Conservation (phyloP, 2,888 invertebrate species). For the Diarsia dahlii region DNA sequence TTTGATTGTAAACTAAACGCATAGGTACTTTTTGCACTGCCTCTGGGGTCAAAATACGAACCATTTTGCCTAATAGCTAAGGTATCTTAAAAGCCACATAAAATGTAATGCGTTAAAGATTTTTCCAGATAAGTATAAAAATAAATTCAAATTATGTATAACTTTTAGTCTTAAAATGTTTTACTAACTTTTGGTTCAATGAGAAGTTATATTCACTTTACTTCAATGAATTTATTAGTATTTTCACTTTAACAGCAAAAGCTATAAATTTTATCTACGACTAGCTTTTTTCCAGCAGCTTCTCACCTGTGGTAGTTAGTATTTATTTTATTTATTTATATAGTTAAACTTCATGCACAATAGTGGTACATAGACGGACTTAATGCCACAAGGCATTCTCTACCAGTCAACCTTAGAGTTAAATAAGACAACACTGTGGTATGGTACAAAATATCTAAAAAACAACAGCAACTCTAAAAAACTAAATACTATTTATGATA, state of each 20-base stretch:
- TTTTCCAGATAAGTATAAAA: background rate
- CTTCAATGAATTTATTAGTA: slow-evolving; percentile 4
- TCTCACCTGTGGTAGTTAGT: background rate
- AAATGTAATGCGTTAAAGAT: background rate
- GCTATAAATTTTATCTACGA: background rate
- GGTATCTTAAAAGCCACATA: background rate
- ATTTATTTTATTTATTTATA: no score
- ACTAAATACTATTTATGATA: no score
- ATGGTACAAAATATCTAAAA: no score
- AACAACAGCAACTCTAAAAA: no score
- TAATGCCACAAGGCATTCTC: no score
- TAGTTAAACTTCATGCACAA: no score
- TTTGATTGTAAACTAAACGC: background rate
- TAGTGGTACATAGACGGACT: no score
- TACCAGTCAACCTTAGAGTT: no score
- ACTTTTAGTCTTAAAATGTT: slow-evolving; percentile 1
- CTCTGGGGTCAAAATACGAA: background rate
- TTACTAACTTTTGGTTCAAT: background rate
- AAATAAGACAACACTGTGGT: no score
- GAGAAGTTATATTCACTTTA: slow-evolving; percentile 6
- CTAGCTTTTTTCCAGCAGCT: background rate
- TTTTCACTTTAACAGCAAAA: slow-evolving; percentile 2
- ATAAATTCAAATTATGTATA: slow-evolving; percentile 13
- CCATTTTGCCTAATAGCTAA: background rate
- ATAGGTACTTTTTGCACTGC: background rate